phyloP scores from a whole-genome alignment of 2,797 vertebrate species.

The Masticophis lateralis region DNA sequence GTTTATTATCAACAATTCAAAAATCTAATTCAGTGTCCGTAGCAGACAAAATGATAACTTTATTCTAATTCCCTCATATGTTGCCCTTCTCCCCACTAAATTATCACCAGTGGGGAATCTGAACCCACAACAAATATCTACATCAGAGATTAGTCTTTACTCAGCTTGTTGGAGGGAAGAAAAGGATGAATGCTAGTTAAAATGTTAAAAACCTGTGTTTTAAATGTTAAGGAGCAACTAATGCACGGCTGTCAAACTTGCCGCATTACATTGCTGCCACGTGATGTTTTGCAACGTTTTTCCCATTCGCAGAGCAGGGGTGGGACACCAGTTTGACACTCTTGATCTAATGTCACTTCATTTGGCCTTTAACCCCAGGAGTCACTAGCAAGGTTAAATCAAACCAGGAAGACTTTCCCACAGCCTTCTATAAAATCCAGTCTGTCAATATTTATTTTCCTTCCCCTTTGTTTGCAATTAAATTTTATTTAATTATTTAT shows the following conservation, averaged over 20 bases:
- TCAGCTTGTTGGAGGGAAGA: background rate
- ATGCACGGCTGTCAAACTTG: no score
- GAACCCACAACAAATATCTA: no score
- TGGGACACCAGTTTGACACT: no score
- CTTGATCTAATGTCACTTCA: background rate
- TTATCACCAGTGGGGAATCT: background rate
- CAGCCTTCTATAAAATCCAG: background rate
- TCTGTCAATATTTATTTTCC: conserved; percentile 35
- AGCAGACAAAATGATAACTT: background rate
- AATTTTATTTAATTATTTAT: conserved; percentile 59
- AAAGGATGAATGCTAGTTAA: background rate
- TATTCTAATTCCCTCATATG: background rate
- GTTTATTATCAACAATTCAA: background rate
- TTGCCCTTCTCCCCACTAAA: background rate
- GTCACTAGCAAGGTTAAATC: background rate
- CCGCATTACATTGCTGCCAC: no score
- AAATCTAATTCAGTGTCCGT: background rate
- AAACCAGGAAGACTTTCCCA: background rate
- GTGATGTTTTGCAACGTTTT: no score
- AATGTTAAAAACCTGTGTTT: background rate
- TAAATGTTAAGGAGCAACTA: background rate
- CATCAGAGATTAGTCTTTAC: background rate
- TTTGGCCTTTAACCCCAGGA: background rate
- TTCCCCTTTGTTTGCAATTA: background rate
- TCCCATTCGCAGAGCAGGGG: no score